phyloP scores from a whole-genome alignment of 2,888 invertebrate genomes.

The Luperina nickerlii region DNA sequence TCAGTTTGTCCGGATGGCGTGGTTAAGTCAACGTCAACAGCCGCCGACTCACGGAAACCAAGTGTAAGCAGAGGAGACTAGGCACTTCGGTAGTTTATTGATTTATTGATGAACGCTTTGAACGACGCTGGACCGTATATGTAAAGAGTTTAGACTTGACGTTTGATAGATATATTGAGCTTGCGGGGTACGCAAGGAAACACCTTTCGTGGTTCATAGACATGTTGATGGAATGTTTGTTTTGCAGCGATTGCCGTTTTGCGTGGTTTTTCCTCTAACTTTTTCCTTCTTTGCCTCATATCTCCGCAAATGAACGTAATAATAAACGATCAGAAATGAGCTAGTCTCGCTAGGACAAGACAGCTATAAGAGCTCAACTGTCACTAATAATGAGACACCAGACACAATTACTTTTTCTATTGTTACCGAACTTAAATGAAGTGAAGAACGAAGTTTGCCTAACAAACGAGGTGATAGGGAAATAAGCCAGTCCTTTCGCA shows the following conservation, averaged over 20 bases:
- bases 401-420: background rate
- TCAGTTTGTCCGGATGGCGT: slow-evolving; percentile 15
- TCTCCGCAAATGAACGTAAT: background rate
- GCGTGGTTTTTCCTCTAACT: background rate
- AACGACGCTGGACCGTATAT: background rate
- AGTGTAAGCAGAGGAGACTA: slow-evolving; percentile 30
- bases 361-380: background rate
- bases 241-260: background rate
- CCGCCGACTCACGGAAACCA: slow-evolving; percentile 7
- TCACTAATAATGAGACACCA: too few relatives aligned
- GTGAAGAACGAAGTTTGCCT: background rate
- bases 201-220: background rate
- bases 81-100: slow-evolving; percentile 3
- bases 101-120: background rate
- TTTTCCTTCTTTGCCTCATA: background rate
- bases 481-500: background rate
- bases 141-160: background rate
- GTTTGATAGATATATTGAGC: background rate
- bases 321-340: background rate
- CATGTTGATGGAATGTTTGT: background rate
- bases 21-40: slow-evolving; percentile 20
- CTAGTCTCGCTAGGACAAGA: too few relatives aligned
- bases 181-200: background rate
- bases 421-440: background rate
- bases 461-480: background rate